Percentiles rank a stretch among this genome's conserved stretches.
Evolutionary conservation across 1,140 invertebrate genomes (phyloP).

Genomic region (Anastrepha obliqua): DNA sequence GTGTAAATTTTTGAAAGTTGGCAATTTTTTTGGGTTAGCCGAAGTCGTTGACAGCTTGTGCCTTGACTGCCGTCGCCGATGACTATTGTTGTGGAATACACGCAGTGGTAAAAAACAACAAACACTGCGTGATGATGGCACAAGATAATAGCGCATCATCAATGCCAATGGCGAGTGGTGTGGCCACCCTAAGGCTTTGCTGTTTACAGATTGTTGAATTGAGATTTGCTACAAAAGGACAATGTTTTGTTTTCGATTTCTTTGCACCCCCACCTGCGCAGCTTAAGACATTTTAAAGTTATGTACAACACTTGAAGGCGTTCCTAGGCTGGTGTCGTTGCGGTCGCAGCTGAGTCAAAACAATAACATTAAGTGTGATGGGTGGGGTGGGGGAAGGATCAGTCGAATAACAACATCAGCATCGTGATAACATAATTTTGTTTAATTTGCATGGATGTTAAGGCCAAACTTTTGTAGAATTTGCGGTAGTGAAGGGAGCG

Average conservation of each 20-base stretch:
- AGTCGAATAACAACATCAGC: constrained; percentile 12
- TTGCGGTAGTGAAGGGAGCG: background rate
- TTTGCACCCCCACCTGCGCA: constrained; percentile 10
- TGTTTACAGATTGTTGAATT: constrained; percentile 40
- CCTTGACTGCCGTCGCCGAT: constrained; percentile 15
- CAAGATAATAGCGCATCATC: constrained; percentile 74
- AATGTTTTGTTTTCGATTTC: constrained; percentile 57
- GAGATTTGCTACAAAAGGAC: constrained; percentile 54
- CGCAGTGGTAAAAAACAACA: constrained; percentile 24
- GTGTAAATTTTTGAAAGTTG: constrained; percentile 35
- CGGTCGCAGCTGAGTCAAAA: background rate
- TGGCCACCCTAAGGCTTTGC: constrained; percentile 19
- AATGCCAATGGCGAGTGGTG: constrained; percentile 58
- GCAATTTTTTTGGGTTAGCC: background rate
- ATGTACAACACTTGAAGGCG: constrained; percentile 40
- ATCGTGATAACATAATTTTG: constrained; percentile 56
- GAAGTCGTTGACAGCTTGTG: constrained; percentile 63
- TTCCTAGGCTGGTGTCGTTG: constrained; percentile 21
- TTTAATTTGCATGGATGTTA: constrained; percentile 57
- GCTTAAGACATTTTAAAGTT: constrained; percentile 39
- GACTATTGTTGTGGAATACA: constrained; percentile 19
- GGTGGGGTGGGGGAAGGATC: background rate
- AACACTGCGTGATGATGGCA: constrained; percentile 62
- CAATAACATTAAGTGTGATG: background rate
- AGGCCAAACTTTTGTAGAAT: background rate